phyloP scores from a whole-genome alignment of 2,797 vertebrate species.

The Falco peregrinus region DNA sequence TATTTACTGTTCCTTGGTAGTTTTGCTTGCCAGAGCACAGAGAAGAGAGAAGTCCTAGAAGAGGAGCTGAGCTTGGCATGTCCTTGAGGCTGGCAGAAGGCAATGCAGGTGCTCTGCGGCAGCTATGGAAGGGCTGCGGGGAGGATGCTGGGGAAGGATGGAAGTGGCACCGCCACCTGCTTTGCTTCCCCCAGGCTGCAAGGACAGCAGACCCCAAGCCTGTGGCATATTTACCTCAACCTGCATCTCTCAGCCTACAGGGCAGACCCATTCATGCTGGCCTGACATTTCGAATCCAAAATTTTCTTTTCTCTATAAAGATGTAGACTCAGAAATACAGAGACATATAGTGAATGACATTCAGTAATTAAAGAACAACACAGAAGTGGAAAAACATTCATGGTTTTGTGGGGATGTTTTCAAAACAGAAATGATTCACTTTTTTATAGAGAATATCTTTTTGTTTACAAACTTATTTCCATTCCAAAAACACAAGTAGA shows the following conservation, averaged over 20 bases:
- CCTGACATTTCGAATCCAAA: background rate
- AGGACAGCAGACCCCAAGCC: background rate
- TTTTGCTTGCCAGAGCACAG: background rate
- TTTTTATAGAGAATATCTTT: background rate
- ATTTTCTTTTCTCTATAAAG: background rate
- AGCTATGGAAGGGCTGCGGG: background rate
- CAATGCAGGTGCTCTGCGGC: fast-evolving
- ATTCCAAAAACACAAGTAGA: background rate
- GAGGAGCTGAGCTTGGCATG: background rate
- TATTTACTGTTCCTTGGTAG: background rate
- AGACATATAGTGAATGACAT: background rate
- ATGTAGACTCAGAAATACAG: background rate
- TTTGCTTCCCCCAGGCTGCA: background rate
- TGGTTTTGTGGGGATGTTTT: background rate
- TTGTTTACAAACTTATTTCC: background rate
- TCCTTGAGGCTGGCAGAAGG: background rate
- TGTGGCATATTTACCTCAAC: background rate
- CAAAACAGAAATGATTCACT: background rate
- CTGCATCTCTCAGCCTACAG: background rate
- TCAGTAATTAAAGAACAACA: background rate
- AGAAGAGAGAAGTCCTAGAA: background rate
- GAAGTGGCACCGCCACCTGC: background rate
- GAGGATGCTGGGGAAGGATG: background rate
- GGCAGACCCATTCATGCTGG: background rate
- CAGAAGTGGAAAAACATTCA: background rate